A percentile compares a stretch with the other conserved stretches of the same genome.
Evolutionary conservation across 2,797 vertebrate species (phyloP).

Genomic region (Melopsittacus undulatus): DNA sequence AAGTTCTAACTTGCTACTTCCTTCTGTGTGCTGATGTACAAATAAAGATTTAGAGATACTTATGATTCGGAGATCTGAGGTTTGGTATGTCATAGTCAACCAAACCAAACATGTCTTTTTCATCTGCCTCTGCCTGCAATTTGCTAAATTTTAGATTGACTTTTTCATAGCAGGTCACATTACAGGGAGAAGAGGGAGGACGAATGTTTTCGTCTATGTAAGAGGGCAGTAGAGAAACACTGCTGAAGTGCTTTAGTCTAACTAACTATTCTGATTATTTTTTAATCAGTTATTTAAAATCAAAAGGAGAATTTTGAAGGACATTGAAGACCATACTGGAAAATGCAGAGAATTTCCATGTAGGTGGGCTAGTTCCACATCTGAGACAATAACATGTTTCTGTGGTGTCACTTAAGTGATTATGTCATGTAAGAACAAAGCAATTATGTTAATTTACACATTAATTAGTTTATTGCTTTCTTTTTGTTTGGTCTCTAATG

Average conservation of each 20-base stretch:
- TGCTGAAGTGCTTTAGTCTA: background rate
- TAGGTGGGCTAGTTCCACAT: background rate
- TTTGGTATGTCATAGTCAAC: background rate
- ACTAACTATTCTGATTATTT: background rate
- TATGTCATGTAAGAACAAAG: slow-evolving; percentile 4
- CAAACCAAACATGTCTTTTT: background rate
- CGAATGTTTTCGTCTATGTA: background rate
- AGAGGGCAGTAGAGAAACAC: background rate
- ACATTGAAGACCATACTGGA: background rate
- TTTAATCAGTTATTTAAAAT: background rate
- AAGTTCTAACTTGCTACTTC: background rate
- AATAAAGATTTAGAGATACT: background rate
- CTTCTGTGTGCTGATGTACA: background rate
- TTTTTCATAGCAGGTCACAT: background rate
- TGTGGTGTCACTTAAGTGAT: background rate
- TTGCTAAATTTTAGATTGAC: background rate
- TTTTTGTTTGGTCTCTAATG: slow-evolving; percentile 15
- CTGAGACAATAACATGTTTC: background rate
- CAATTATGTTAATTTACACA: slow-evolving; percentile 44
- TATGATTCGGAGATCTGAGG: background rate
- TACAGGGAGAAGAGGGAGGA: background rate
- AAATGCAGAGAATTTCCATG: background rate
- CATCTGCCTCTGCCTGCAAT: background rate
- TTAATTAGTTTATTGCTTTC: slow-evolving; percentile 48
- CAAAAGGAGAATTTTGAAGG: background rate